Evolutionary conservation across 2,888 invertebrate species (phyloP), one percentile per base, ranked within the genome.

Genomic region (Hirtodrosophila trivittata): DNA sequence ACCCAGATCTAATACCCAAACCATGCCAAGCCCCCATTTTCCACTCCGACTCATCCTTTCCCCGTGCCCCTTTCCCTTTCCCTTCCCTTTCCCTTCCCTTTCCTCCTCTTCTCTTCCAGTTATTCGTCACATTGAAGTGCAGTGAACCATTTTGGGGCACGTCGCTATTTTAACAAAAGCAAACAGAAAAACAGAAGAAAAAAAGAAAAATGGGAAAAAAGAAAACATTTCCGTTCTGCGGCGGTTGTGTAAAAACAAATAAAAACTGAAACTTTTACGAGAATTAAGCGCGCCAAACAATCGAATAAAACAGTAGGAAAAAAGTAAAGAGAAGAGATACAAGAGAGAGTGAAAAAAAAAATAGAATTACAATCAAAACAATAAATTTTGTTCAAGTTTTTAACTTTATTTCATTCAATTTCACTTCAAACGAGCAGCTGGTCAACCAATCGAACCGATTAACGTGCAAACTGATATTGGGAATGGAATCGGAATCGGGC

Each of bases 121-220:
- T 18, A 14, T 37, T 8, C 49, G 12, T 25, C 62, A 60, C 81
- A 86, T 77, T 84, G 68, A 77, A 86, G 85, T 82, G 81, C 86
- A 86, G 65, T 84, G 85, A 82, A 82, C 87, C 81, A 86, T 86
- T 86, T 84, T 75, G 66, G 80, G 75, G 85, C 82, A 67, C 75
- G 75, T 70, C 65, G 60, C 49, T 43, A 39, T 42, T 50, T 42
- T 52, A 21, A 21, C 18, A 21, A 21, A 59, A 66, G 50, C 38
- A 66, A 54, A 47, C 38, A 16, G 38, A 47, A 37, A 41, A 58
- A 33, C 21, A 21, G 5, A 21, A 21, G 18, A 21, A 51, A 47
- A 25, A 33, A 54, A 68, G 58, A 66, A 57, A 56, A 50, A 41
- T n/a, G n/a, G n/a, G n/a, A 47, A 62, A 56, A 66, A 57, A 55